These are phyloP conservation scores for Plumapathes pennacea DNA, from an alignment of 92 coral and sea anemone species.

Conservation along the genomic window DNA sequence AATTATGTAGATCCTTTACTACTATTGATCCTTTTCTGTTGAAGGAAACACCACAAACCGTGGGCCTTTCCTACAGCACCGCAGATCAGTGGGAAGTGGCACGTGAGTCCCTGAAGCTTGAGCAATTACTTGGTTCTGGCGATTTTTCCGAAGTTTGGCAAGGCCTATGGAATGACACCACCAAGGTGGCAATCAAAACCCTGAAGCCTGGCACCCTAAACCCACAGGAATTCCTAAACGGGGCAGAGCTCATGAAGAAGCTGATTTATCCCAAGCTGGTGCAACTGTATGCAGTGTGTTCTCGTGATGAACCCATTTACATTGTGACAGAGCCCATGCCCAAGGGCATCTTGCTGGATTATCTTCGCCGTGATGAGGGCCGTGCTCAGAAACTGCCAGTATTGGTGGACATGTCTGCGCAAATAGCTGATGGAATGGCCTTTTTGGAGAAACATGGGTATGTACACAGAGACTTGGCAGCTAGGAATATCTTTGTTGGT, in stretches of 20 bases:
- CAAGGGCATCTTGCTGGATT: slow-evolving; percentile 86
- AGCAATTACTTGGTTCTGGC: slow-evolving; percentile 85
- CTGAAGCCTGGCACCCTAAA: slow-evolving; percentile 89
- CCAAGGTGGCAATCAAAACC: slow-evolving; percentile 92
- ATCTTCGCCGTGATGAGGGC: slow-evolving; percentile 82
- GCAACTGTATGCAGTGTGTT: slow-evolving; percentile 91
- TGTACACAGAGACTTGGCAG: slow-evolving; percentile 97
- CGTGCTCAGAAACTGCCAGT: slow-evolving; percentile 43
- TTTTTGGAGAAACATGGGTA: slow-evolving; percentile 80
- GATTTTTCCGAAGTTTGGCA: slow-evolving; percentile 98
- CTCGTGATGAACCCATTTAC: slow-evolving; percentile 94
- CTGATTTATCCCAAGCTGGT: slow-evolving; percentile 89
- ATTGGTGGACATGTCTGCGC: slow-evolving; percentile 85
- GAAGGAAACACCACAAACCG: slow-evolving; percentile 86
- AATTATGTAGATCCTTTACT: too few species aligned
- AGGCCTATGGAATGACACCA: slow-evolving; percentile 95
- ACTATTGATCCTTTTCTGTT: not conserved
- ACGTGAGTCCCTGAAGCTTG: slow-evolving; percentile 60
- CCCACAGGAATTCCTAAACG: slow-evolving; percentile 87
- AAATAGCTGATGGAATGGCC: slow-evolving; percentile 94
- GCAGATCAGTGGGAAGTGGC: slow-evolving; percentile 93
- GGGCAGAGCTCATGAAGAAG: slow-evolving; percentile 95
- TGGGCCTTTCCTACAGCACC: slow-evolving; percentile 90
- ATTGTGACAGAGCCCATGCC: slow-evolving; percentile 96
- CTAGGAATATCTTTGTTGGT: slow-evolving; percentile 96